A percentile compares a stretch with the other conserved stretches of the same genome.
Evolutionary conservation across 1,140 invertebrate genomes (phyloP).

Genomic region (Chrysopa pallens): DNA sequence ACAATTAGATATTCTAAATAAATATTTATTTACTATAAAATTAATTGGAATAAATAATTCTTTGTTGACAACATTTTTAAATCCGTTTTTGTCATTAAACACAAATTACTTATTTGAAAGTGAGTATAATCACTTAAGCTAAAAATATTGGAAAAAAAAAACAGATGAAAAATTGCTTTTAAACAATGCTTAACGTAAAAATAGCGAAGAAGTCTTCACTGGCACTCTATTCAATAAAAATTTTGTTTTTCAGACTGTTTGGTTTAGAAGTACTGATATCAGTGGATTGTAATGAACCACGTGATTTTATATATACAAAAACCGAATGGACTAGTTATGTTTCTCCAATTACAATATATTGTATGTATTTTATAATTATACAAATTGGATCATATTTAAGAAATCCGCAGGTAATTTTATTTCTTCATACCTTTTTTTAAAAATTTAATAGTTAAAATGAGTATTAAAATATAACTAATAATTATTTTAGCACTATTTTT

Average conservation of each 20-base stretch:
- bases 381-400: constrained; percentile 49
- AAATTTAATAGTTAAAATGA: not conserved
- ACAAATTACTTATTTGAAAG: too few relatives aligned
- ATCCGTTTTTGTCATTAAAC: too few relatives aligned
- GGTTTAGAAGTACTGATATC: constrained; percentile 34
- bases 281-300: constrained; percentile 38
- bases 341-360: constrained; percentile 53
- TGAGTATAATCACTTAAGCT: too few relatives aligned
- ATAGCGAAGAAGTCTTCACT: too few relatives aligned
- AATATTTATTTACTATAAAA: too few relatives aligned
- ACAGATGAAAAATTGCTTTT: too few relatives aligned
- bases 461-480: not conserved
- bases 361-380: constrained; percentile 53
- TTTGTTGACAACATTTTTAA: too few relatives aligned
- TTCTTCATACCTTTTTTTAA: not conserved
- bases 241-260: constrained; percentile 35
- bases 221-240: too few relatives aligned
- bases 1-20: too few relatives aligned
- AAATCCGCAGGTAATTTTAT: constrained; percentile 38
- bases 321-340: constrained; percentile 52
- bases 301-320: constrained; percentile 32
- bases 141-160: too few relatives aligned
- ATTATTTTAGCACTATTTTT: constrained; percentile 6
- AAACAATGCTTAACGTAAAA: too few relatives aligned
- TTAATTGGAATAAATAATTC: too few relatives aligned